A percentile compares a stretch with the other conserved stretches of the same genome.
Conservation (phyloP, 1,140 invertebrate species). For the Bombus consobrinus region DNA sequence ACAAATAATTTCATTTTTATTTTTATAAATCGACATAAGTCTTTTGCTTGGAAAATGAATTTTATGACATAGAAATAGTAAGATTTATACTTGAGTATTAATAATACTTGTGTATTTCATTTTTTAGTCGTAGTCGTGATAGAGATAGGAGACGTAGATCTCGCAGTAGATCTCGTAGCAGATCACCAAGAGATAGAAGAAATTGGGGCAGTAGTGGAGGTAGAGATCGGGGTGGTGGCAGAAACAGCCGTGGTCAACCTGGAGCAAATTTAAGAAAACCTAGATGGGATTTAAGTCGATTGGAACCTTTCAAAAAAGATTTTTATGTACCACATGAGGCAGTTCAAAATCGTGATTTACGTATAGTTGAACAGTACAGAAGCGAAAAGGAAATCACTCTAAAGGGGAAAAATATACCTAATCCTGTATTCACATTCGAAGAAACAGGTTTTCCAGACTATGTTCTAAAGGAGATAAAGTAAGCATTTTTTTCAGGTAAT, state of each 20-base stretch:
- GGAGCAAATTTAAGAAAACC: conserved; percentile 91
- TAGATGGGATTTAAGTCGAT: conserved; percentile 89
- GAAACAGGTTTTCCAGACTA: conserved; percentile 93
- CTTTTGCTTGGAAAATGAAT: background rate
- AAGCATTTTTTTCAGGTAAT: conserved; percentile 44
- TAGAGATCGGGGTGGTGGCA: conserved; percentile 82
- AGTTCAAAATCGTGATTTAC: conserved; percentile 87
- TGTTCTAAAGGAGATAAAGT: conserved; percentile 88
- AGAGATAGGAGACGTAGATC: conserved; percentile 78
- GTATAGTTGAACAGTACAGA: conserved; percentile 90
- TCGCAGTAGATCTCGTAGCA: conserved; percentile 76
- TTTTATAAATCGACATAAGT: background rate
- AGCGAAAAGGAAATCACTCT: conserved; percentile 91
- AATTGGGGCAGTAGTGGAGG: conserved; percentile 79
- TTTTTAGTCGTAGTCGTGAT: conserved; percentile 77
- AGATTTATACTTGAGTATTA: background rate
- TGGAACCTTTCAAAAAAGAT: conserved; percentile 96
- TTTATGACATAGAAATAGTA: background rate
- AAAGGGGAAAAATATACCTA: conserved; percentile 90
- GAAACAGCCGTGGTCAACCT: conserved; percentile 85
- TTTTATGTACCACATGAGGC: conserved; percentile 93
- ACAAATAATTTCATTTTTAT: background rate
- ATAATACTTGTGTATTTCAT: conserved; percentile 25
- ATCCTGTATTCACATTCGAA: conserved; percentile 92
- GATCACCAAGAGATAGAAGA: conserved; percentile 78